Conservation (phyloP, 64 coral and sea anemone species). For the Dendronephthya gigantea region DNA sequence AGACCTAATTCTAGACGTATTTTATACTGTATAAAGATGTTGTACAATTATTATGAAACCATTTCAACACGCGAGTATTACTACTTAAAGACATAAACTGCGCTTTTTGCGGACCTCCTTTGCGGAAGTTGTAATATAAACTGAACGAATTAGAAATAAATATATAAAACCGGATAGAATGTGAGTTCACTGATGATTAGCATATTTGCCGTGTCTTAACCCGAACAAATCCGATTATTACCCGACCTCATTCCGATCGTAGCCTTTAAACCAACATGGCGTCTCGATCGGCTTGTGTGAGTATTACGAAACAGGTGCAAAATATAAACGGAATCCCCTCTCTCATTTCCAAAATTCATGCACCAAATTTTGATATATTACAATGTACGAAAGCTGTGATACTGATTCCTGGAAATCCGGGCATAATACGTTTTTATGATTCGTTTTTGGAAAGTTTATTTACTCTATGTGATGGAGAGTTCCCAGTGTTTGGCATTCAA, state of each 20-base stretch:
- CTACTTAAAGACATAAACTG: no score
- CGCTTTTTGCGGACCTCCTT: no score
- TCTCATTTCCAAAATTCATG: not conserved
- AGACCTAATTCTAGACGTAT: not conserved
- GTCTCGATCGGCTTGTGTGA: no score
- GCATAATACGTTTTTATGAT: constrained; percentile 85
- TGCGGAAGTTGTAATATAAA: not conserved
- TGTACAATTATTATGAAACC: not conserved
- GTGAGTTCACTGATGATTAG: not conserved
- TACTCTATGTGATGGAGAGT: constrained; percentile 16
- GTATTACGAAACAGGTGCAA: not conserved
- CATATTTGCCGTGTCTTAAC: no score
- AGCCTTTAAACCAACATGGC: not conserved
- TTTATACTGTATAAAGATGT: not conserved
- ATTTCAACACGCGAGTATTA: not conserved
- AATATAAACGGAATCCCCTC: not conserved
- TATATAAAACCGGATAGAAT: not conserved
- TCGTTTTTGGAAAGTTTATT: constrained; percentile 56
- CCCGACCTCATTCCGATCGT: no score
- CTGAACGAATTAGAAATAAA: not conserved
- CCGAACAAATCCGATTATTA: no score
- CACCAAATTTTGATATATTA: not conserved
- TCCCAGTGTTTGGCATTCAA: constrained; percentile 43
- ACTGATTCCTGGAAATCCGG: constrained; percentile 90
- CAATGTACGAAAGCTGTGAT: constrained; percentile 28